Conservation (phyloP, 2,797 vertebrate species). For the Rhodeus uyekii region DNA sequence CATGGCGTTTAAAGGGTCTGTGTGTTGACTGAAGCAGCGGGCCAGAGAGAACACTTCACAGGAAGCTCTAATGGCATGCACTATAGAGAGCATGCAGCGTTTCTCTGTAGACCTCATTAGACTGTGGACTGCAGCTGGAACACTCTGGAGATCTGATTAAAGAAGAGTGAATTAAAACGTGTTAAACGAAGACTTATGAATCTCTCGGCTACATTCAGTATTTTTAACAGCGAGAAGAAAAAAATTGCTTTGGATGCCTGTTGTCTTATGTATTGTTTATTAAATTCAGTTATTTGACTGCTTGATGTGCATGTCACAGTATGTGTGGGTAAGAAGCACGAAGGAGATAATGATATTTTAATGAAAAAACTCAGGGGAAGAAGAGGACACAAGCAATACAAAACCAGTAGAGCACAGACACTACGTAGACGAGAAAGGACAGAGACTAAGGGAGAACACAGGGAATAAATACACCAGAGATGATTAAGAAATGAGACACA, state of each 20-base stretch:
- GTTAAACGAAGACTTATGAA: constrained; percentile 29
- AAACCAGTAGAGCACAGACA: no score
- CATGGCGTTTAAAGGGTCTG: constrained; percentile 25
- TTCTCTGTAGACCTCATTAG: constrained; percentile 56
- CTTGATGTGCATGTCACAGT: no score
- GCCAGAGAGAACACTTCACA: constrained; percentile 14
- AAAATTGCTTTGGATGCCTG: background rate
- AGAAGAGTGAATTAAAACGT: constrained; percentile 12
- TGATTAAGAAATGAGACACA: no score
- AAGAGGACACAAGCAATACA: no score
- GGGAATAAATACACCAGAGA: no score
- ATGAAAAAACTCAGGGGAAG: no score
- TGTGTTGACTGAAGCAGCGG: constrained; percentile 40
- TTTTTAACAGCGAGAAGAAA: background rate
- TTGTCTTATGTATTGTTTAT: background rate
- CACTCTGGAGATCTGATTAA: constrained; percentile 47
- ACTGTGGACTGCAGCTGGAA: constrained; percentile 33
- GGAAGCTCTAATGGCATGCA: constrained; percentile 37
- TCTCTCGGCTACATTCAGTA: background rate
- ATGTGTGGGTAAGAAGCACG: no score
- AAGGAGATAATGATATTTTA: no score
- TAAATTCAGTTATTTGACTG: background rate
- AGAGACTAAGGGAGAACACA: no score
- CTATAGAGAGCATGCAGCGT: constrained; percentile 37
- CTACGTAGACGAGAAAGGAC: no score